Evolutionary conservation across 2,888 invertebrate species (phyloP), one percentile per base, ranked within the genome.

Genomic region (Caenorhabditis sulstoni): DNA sequence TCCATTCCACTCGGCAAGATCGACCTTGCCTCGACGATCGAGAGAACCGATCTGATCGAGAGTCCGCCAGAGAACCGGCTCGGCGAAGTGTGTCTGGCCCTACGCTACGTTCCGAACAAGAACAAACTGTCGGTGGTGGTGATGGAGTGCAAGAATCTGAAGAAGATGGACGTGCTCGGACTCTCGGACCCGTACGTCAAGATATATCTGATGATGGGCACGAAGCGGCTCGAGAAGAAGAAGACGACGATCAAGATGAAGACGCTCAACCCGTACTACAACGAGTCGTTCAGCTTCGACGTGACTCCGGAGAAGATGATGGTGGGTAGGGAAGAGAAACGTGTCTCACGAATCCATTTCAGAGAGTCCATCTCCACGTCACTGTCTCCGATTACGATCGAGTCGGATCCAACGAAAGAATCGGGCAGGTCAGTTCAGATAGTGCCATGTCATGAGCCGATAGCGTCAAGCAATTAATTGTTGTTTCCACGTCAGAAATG

Each of bases 301-400:
- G 97, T 99, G 93, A 97, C 98, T 92, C 99, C 98, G 93, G 99
- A 99, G 93, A 98, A 99, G 93, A 98, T 99, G 93, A 97, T 98
- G 95, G 98, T 97, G 58, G 52, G 65, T 1, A 41, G 23, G 11
- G 29, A 20, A 29, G 29, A n/a, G n/a, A n/a, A n/a, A n/a, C n/a
- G n/a, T n/a, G n/a, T n/a, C n/a, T n/a, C n/a, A n/a, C n/a, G 11
- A 9, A 2, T 3, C 14, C 5, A 29, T 75, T 85, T 35, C 93
- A 99, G 98, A 97, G 98, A 95, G 97, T 99, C 91, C 95, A 97
- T 92, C 93, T 99, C 93, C 95, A 95, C 92, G 94, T 99, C 90
- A 99, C 97, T 81, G 99, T 99, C 91, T 97, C 99, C 91, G 99
- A 99, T 92, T 99, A 99, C 93, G 99, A 99, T 93, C 95, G 99